Base-by-base conservation (phyloP, 2,888 invertebrate genomes). In the Drosophila nigricruria region DNA sequence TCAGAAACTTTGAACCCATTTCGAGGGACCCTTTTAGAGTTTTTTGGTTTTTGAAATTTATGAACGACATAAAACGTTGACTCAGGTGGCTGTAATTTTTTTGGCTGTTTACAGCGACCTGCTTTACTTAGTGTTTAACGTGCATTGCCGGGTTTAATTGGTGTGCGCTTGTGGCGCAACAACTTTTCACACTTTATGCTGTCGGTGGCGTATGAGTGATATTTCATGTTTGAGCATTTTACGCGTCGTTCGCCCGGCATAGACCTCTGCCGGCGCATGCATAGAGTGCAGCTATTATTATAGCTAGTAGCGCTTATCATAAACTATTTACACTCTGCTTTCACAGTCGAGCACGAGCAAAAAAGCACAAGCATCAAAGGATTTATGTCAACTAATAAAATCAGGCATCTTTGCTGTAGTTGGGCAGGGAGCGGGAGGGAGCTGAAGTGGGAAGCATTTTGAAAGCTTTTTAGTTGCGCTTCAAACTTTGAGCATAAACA, bases 271-370 rank as follows among this genome's bases (percentile, higher is more conserved):
- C 45, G 2, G 47, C 47, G 2, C 23, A 43, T 23, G 38, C 57
- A 36, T 47, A 27, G 67, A 78, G 67, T 73, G 70, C 65, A 73
- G 70, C 56, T 40, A 63, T 66, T 68, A 38, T 76, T 66, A 70
- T 67, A 62, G 73, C 80, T 82, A 73, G 85, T 82, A 73, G 85
- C 66, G 86, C 82, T 88, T 85, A 81, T 77, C 89, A 86, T 86
- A 86, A 88, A 87, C 83, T 87, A 89, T 86, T 86, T 79, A 79
- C 77, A 77, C 30, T 3, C 6, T 18, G 47, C 83, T 73, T 66
- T 77, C 47, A 1, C 47, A 10, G 27, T n/a, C 42, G 42, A 43
- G 42, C 42, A 6, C 5, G 2, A 14, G 42, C 6, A 14, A 14
- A 42, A 20, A 1, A 43, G 79, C 81, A 54, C 30, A 10, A 14